Evolutionary conservation across 2,113 vertebrate species (phyloP), one percentile per base, ranked within the genome.

Genomic region (Ramphastos sulfuratus): DNA sequence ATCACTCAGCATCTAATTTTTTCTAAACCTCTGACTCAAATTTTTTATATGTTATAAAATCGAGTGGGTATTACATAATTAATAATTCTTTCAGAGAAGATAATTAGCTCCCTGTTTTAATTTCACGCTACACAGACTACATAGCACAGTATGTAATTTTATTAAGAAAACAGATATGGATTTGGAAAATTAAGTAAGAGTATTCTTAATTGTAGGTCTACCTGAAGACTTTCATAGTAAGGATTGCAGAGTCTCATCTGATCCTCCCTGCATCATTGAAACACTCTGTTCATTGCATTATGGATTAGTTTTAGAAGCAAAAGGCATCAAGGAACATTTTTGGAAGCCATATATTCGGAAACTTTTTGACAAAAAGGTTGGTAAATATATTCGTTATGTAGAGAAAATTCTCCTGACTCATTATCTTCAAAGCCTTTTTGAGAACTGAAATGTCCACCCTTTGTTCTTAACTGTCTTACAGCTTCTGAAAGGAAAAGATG

Each of bases 301-400:
- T 16, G 99, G 99, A 30, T 97, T 99, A 66, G 98, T 99, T 86
- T 97, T 99, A 92, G 99, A 99, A 96, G 99, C 99, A 67, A 99
- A 99, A 93, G 99, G 99, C 25, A 99, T 99, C 92, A 99, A 99
- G 82, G 98, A 99, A 54, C 99, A 99, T 95, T 99, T 99, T 96
- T 99, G 99, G 99, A 99, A 99, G 87, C 99, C 99, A 2, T 99
- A 99, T 82, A 98, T 99, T 87, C 98, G 98, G 87, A 99, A 98
- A 42, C 98, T 99, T 52, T 99, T 98, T 85, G 98, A 99, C 75
- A 99, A 98, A 97, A 99, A 99, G 98, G 99, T 99, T 69, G 59
- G 95, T 84, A 13, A 35, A 17, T 54, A 76, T 24, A 85, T 83
- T 23, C 58, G 18, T 87, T 12, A 35, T 24, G 39, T 46, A 76